Evolutionary conservation across 2,113 vertebrate species (phyloP).

Genomic region (Phainopepla nitens): DNA sequence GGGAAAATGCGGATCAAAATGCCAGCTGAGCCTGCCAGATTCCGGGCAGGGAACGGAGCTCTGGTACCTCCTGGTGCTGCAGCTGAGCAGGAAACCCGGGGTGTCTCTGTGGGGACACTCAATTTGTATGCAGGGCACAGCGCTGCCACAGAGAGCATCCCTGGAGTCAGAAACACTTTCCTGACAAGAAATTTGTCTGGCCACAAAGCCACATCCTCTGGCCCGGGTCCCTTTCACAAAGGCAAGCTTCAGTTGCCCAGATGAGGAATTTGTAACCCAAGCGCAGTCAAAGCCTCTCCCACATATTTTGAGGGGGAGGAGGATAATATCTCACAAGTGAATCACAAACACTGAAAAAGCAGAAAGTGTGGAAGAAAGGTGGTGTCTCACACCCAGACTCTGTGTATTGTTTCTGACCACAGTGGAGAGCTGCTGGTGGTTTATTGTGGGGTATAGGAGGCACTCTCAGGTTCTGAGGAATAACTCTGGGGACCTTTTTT

Average conservation of each 20-base stretch:
- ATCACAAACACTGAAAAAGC: neutral
- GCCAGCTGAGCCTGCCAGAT: neutral
- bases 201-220: neutral
- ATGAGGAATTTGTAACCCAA: neutral
- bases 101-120: neutral
- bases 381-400: neutral
- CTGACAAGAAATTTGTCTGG: neutral
- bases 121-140: neutral
- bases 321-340: neutral
- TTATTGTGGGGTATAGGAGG: neutral
- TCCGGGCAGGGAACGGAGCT: accelerated
- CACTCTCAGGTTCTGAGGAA: neutral
- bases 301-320: neutral
- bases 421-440: neutral
- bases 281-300: neutral
- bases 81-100: neutral
- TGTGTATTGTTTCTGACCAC: neutral
- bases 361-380: neutral
- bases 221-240: accelerated
- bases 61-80: neutral
- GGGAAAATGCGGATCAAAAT: neutral
- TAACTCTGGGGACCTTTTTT: neutral
- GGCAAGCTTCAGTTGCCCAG: neutral
- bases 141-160: neutral
- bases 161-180: neutral